Percentiles rank a stretch among this genome's conserved stretches.
These are phyloP conservation scores for Lerista edwardsae DNA, from an alignment of 2,797 vertebrate species.

Conservation along the genomic window DNA sequence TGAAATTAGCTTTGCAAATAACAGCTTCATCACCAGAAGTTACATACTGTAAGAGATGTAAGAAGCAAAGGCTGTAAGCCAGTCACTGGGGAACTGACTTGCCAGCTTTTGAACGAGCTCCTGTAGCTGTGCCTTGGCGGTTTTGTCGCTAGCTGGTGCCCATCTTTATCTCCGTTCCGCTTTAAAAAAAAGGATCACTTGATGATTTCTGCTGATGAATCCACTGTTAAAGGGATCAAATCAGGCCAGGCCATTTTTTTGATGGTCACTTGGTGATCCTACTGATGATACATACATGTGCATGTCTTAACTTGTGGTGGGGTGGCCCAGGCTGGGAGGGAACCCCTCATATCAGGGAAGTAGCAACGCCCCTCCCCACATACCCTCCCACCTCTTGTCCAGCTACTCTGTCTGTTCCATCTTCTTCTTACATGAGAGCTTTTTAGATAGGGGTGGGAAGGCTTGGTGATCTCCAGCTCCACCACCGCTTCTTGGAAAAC, in stretches of 20 bases:
- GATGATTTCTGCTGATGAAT: not conserved
- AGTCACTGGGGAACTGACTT: slow-evolving; percentile 48
- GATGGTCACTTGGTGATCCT: not conserved
- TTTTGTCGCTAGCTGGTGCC: not conserved
- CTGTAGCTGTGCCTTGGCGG: slow-evolving; percentile 2
- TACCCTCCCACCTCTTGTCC: too few relatives aligned
- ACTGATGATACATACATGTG: not conserved
- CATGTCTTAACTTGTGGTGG: not conserved
- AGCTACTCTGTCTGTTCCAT: too few relatives aligned
- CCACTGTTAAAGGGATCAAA: not conserved
- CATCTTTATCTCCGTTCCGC: not conserved
- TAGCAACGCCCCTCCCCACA: too few relatives aligned
- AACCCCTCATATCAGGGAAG: too few relatives aligned
- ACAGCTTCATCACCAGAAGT: slow-evolving; percentile 64
- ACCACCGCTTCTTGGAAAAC: too few relatives aligned
- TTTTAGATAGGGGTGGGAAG: too few relatives aligned
- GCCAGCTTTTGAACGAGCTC: not conserved
- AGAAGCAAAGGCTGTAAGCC: slow-evolving; percentile 75
- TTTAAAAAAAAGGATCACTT: too few relatives aligned
- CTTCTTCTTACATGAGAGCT: too few relatives aligned
- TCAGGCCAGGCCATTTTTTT: not conserved
- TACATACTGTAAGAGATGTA: slow-evolving; percentile 73
- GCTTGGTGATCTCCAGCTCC: too few relatives aligned
- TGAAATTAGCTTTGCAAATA: slow-evolving; percentile 78
- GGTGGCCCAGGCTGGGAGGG: too few relatives aligned